Evolutionary conservation across 2,888 invertebrate species (phyloP), one percentile per base, ranked within the genome.

Genomic region (Lapara coniferarum): DNA sequence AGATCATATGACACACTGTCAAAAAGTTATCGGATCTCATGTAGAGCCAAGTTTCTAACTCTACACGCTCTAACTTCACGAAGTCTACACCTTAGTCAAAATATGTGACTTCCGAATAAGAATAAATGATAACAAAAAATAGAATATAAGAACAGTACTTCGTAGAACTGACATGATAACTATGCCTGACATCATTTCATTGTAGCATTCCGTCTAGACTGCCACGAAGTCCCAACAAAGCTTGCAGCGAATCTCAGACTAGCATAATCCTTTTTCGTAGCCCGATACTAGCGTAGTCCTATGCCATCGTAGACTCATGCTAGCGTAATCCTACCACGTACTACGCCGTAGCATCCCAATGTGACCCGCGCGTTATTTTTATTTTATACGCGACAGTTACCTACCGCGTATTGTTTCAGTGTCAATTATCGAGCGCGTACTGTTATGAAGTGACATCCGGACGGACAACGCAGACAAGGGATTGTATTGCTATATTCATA

Each of bases 361-460:
- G 67, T 55, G n/a, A 13, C n/a, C 53, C 46, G 2, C 10, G 14
- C 67, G 67, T 67, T 75, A 72, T 71, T 75, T 78, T 73, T 76
- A 74, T 75, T 75, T 72, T 72, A 72, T 75, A 75, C 70, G 55
- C 71, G 68, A 59, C 71, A 70, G 79, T 77, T 79, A 78, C 77
- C 81, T 75, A 72, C 37, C 69, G 52, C 49, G 71, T 73, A 80
- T 83, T 85, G 80, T 83, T 83, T 75, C 76, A 71, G 72, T 77
- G 81, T 82, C 83, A 81, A 84, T 85, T 82, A 82, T 75, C 52
- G 74, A 67, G 72, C 71, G 69, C 66, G 72, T 66, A 67, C 69
- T 67, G 66, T 53, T 72, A 63, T 69, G 71, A 69, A 71, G 69
- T 53, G 66, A 19, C 66, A 52, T 30, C 70, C 59, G 46, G 71